phyloP scores from a whole-genome alignment of 2,113 vertebrate genomes.

The Smithornis capensis region DNA sequence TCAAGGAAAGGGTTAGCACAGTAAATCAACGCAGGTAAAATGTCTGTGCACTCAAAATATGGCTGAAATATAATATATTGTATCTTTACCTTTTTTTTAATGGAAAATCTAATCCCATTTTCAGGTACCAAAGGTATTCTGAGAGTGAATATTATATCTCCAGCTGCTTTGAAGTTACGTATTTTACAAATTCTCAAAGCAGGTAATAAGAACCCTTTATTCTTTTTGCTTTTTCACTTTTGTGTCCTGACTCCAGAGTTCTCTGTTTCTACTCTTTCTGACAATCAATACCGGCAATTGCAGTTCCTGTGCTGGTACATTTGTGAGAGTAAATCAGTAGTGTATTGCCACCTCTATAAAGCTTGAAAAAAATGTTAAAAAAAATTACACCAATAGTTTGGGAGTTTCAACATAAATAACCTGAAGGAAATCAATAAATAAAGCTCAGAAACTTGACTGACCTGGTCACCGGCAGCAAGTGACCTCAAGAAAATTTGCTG shows the following conservation, averaged over 20 bases:
- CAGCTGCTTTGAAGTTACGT: neutral
- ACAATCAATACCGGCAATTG: neutral
- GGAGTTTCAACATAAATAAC: neutral
- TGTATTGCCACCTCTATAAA: neutral
- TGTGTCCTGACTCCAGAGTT: neutral
- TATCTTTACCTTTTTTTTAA: neutral
- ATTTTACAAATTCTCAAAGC: neutral
- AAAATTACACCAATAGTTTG: neutral
- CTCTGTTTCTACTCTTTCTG: neutral
- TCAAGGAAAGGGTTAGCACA: neutral
- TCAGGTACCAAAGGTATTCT: neutral
- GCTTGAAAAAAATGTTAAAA: neutral
- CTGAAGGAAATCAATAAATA: neutral
- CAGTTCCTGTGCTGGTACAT: neutral
- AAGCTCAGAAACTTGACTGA: neutral
- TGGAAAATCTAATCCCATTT: neutral
- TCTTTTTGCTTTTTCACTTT: neutral
- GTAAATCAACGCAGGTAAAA: constrained; percentile 22
- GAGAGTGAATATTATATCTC: neutral
- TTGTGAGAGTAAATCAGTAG: neutral
- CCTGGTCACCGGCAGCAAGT: accelerated
- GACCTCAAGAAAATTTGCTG: neutral
- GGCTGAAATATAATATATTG: neutral
- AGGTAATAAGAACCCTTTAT: neutral
- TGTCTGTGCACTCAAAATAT: neutral